Conservation (phyloP, 64 coral and sea anemone species). For the Hydrozoanthus tunicans region DNA sequence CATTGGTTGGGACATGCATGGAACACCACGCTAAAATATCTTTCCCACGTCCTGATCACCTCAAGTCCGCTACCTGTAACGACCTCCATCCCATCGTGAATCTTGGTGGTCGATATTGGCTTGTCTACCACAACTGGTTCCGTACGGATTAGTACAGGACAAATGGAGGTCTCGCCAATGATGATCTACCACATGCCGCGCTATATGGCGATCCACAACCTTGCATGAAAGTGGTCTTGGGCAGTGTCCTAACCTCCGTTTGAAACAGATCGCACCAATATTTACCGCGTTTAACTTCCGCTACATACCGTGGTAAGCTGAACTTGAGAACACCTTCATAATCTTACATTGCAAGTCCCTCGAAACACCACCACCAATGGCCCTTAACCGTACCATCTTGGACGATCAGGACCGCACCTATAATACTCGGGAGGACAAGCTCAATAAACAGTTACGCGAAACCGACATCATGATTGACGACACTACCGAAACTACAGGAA, state of each 20-base stretch:
- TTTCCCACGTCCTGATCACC: background rate
- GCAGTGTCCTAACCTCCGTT: background rate
- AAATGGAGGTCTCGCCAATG: background rate
- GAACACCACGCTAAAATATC: background rate
- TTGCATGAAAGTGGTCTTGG: background rate
- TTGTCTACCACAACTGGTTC: background rate
- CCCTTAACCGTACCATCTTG: background rate
- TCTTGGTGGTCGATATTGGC: background rate
- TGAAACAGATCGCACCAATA: background rate
- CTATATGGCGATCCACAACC: background rate
- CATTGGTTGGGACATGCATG: background rate
- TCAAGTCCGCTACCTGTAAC: background rate
- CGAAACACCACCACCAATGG: background rate
- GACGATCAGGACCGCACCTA: background rate
- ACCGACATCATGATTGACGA: background rate
- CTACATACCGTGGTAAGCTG: background rate
- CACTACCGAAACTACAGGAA: background rate
- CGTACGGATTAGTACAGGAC: background rate
- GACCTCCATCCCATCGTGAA: background rate
- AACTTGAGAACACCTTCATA: background rate
- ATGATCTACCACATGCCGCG: constrained; percentile 2
- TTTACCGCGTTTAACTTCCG: background rate
- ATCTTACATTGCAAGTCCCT: background rate
- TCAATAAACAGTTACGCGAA: background rate
- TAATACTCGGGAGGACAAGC: background rate